Evolutionary conservation across 2,113 vertebrate species (phyloP), one percentile per base, ranked within the genome.

Genomic region (Lycaon pictus): DNA sequence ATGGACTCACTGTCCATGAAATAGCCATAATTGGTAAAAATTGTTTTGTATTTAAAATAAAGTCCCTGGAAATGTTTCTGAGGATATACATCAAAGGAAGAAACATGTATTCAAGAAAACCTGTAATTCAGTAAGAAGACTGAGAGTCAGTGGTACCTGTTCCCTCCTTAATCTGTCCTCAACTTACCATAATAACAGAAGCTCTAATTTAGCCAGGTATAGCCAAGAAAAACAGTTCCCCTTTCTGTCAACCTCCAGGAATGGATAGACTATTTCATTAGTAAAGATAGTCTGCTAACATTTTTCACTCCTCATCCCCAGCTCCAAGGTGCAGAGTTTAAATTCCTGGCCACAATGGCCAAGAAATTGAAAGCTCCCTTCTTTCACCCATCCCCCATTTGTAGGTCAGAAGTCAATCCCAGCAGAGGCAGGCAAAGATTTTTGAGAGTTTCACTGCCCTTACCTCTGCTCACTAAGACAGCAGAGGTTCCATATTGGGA

Each of bases 221-320:
- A 2, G 22, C 6, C 32, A 80, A 63, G 23, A 29, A 63, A 58
- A 22, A 35, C 0, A 0, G 4, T 25, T 3, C 25, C 27, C 0
- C 5, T 71, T 92, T 58, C 29, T 35, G 5, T 48, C 65, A 60
- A 35, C 13, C 27, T 13, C 6, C 23, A 17, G 23, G 7, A 65
- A 65, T 15, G 11, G 3, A 56, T 65, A 58, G 63, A 20, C 2
- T 37, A 80, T 27, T 48, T 32, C n/a, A 56, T 7, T 55, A 29
- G 23, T 16, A 63, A 93, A 32, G 3, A 23, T 19, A 80, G n/a
- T 4, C 4, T 51, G 23, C 19, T 17, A 32, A 5, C 4, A 76
- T 51, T 88, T 69, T n/a, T 80, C 8, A 72, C 13, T 5, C 0
- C 19, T 3, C 29, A 35, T 0, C 9, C 29, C 27, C 22, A 27